Base-by-base conservation (phyloP, 2,113 vertebrate species). In the Corynorhinus townsendii region DNA sequence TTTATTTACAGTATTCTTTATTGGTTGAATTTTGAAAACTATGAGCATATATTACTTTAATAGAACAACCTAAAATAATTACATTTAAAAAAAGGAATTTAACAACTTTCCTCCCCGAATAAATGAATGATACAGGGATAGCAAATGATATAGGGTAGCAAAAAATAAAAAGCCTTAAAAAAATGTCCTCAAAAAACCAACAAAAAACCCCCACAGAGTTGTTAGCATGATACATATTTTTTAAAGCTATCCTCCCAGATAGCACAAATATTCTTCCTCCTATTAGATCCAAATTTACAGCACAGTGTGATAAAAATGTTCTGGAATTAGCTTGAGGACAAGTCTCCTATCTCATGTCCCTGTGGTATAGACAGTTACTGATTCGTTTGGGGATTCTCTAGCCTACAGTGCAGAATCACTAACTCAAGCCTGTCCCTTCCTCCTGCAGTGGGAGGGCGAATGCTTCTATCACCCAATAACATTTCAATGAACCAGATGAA, bases 21-120 rank as follows among this genome's bases (percentile, higher is more conserved):
- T 24, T 87, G 11, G 45, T 40, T 90, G 26, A 68, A 76, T 45
- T 59, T 85, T 95, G 45, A 43, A 96, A 95, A 88, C 19, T 64
- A 77, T 20, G 16, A 59, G 49, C 12, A 76, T 64, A 52, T 72
- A 80, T n/a, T 73, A 90, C 28, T 91, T 87, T n/a, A 79, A 33
- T 30, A 45, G 11, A 96, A 80, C 16, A 64, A 72, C 4, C 71
- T 71, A 72, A 85, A 62, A 71, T 69, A 33, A 75, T n/a, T 59
- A 59, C 26, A 62, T 28, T 28, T 43, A 47, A 86, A 84, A 59
- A 76, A 85, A 86, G 40, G 16, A 77, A 52, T 22, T 85, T 86
- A 77, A 64, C 2, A 59, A 86, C 10, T 82, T 81, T 47, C 22
- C 5, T 77, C 19, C 11, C 6, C 80, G 40, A 85, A 83, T 79